These are phyloP conservation scores for Lordiphosa stackelbergi DNA, from an alignment of 1,140 invertebrate genomes.

Conservation along the genomic window DNA sequence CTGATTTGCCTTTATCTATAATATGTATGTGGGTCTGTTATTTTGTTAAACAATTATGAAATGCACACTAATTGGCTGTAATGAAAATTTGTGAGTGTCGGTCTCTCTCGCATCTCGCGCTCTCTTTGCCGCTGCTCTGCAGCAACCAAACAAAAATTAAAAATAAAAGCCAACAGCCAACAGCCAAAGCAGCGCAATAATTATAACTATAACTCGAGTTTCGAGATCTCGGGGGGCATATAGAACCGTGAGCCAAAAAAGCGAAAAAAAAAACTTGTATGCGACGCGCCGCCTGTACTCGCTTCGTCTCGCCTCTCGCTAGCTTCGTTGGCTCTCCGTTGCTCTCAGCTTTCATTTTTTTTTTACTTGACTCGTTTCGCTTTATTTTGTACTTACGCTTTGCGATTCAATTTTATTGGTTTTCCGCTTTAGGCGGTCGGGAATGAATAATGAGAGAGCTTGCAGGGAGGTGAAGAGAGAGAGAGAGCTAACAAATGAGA, in stretches of 20 bases:
- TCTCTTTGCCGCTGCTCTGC: slow-evolving; percentile 40
- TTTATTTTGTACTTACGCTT: slow-evolving; percentile 76
- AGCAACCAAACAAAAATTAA: slow-evolving; percentile 70
- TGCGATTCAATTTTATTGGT: slow-evolving; percentile 76
- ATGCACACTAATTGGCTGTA: slow-evolving; percentile 76
- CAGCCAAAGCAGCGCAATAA: slow-evolving; percentile 59
- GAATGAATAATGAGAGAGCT: slow-evolving; percentile 63
- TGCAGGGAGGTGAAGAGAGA: slow-evolving; percentile 15
- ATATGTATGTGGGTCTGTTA: slow-evolving; percentile 17
- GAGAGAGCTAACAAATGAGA: slow-evolving; percentile 41
- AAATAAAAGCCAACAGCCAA: slow-evolving; percentile 57
- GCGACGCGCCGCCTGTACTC: slow-evolving; percentile 63
- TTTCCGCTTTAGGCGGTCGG: slow-evolving; percentile 71
- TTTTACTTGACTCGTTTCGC: slow-evolving; percentile 65
- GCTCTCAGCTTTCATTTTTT: slow-evolving; percentile 68
- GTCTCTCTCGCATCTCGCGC: slow-evolving; percentile 15
- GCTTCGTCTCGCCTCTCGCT: slow-evolving; percentile 38
- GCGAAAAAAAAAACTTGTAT: slow-evolving; percentile 68
- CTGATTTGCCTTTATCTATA: slow-evolving; percentile 11
- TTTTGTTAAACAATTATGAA: slow-evolving; percentile 77
- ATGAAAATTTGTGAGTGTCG: slow-evolving; percentile 65
- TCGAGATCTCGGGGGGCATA: slow-evolving; percentile 50
- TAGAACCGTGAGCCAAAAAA: slow-evolving; percentile 70
- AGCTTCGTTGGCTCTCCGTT: slow-evolving; percentile 9
- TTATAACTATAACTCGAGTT: slow-evolving; percentile 75